These are phyloP conservation scores for Goniozus legneri DNA, from an alignment of 1,140 invertebrate species.

Conservation along the genomic window DNA sequence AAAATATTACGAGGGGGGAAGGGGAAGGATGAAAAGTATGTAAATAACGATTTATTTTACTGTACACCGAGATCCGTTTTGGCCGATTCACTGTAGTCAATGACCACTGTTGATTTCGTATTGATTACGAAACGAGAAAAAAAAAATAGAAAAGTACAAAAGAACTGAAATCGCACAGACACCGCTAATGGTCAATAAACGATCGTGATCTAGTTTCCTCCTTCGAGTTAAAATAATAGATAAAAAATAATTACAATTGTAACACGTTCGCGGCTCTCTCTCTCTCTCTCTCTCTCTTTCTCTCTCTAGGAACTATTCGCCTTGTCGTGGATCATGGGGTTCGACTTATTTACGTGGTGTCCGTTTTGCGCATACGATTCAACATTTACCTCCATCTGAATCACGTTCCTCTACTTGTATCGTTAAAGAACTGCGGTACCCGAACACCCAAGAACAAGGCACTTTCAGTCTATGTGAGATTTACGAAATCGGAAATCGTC, in stretches of 20 bases:
- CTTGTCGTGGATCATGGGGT: conserved; percentile 38
- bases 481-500: not conserved
- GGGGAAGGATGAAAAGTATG: not conserved
- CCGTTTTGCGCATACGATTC: no score
- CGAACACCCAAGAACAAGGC: not conserved
- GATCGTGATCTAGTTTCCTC: no score
- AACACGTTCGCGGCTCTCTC: no score
- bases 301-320: conserved; percentile 51
- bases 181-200: no score
- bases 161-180: no score
- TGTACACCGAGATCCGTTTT: conserved; percentile 52
- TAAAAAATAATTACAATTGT: conserved; percentile 24
- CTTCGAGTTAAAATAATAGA: no score
- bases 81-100: conserved; percentile 20
- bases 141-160: not conserved
- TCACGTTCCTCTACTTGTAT: no score
- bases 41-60: conserved; percentile 41
- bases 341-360: no score
- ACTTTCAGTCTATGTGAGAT: not conserved
- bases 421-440: no score
- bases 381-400: no score
- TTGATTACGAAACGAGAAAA: not conserved
- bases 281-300: no score
- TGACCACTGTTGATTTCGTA: not conserved
- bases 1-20: conserved; percentile 21